These are phyloP conservation scores for Hydrozoanthus gracilis DNA, from an alignment of 92 coral and sea anemone species.

Conservation along the genomic window DNA sequence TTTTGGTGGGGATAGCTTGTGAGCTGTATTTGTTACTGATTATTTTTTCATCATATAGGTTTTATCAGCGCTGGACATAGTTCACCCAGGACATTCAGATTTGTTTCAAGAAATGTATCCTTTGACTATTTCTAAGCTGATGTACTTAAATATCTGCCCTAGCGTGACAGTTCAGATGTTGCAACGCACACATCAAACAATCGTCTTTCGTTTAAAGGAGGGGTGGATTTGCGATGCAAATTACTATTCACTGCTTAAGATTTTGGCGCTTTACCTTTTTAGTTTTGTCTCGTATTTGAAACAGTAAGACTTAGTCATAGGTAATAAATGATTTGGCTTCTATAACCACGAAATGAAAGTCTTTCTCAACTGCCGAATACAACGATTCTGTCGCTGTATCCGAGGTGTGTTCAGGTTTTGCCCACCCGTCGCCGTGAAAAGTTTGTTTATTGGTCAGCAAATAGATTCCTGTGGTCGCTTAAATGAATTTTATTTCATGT, in stretches of 20 bases:
- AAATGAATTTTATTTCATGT: conserved; percentile 36
- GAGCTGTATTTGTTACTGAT: conserved; percentile 40
- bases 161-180: conserved; percentile 42
- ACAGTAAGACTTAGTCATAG: not conserved
- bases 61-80: conserved; percentile 94
- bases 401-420: conserved; percentile 32
- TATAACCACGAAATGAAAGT: not conserved
- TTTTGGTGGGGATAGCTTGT: conserved; percentile 40
- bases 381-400: not conserved
- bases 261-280: conserved; percentile 5
- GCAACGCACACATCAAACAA: conserved; percentile 43
- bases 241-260: conserved; percentile 39
- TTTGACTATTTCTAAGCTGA: conserved; percentile 38
- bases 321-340: not conserved
- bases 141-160: conserved; percentile 14
- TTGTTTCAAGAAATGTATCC: conserved; percentile 99
- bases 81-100: conserved; percentile 98
- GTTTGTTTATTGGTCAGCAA: conserved; percentile 39
- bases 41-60: conserved; percentile 72
- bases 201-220: conserved; percentile 43
- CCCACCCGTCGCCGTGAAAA: conserved; percentile 44
- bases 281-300: not conserved
- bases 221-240: conserved; percentile 43
- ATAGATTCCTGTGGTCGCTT: conserved; percentile 45
- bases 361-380: not conserved